Percentiles rank a stretch among this genome's conserved stretches.
phyloP scores from a whole-genome alignment of 2,797 vertebrate genomes.

The Sebastes matsubarae region DNA sequence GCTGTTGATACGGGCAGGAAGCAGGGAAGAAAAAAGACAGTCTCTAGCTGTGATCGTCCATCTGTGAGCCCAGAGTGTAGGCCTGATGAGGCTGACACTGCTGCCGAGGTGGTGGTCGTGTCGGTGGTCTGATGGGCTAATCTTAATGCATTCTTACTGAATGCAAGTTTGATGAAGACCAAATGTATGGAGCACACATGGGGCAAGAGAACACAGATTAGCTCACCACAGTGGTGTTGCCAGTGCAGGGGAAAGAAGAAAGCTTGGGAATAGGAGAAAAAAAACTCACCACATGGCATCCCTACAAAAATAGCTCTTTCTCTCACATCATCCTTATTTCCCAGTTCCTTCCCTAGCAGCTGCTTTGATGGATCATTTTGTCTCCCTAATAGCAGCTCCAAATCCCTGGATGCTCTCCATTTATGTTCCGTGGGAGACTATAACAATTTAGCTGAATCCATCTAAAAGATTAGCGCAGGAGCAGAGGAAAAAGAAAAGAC shows the following conservation, averaged over 20 bases:
- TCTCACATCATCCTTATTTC: conserved; percentile 71
- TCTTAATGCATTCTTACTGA: conserved; percentile 42
- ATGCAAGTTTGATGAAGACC: conserved; percentile 64
- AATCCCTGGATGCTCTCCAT: conserved; percentile 77
- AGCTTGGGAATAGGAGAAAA: conserved; percentile 17
- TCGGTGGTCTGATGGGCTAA: conserved; percentile 25
- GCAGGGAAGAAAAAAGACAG: conserved; percentile 13
- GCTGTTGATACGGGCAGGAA: conserved; percentile 25
- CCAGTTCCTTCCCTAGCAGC: conserved; percentile 65
- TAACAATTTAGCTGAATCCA: conserved; percentile 75
- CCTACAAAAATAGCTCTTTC: conserved; percentile 70
- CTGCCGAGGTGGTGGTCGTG: conserved; percentile 7
- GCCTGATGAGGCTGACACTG: conserved; percentile 46
- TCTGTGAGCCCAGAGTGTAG: conserved; percentile 43
- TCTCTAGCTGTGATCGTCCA: conserved; percentile 54
- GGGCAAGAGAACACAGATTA: conserved; percentile 53
- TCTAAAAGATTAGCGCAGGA: conserved; percentile 69
- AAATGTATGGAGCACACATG: conserved; percentile 49
- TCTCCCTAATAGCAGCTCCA: conserved; percentile 76
- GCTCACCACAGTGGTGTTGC: conserved; percentile 29
- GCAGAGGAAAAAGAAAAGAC: conserved; percentile 38
- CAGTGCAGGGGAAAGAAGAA: conserved; percentile 8
- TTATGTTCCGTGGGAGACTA: conserved; percentile 73
- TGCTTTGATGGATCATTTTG: conserved; percentile 82
- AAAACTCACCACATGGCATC: conserved; percentile 34